Evolutionary conservation across 2,113 vertebrate species (phyloP), one percentile per base, ranked within the genome.

Genomic region (Eubucco bourcierii): DNA sequence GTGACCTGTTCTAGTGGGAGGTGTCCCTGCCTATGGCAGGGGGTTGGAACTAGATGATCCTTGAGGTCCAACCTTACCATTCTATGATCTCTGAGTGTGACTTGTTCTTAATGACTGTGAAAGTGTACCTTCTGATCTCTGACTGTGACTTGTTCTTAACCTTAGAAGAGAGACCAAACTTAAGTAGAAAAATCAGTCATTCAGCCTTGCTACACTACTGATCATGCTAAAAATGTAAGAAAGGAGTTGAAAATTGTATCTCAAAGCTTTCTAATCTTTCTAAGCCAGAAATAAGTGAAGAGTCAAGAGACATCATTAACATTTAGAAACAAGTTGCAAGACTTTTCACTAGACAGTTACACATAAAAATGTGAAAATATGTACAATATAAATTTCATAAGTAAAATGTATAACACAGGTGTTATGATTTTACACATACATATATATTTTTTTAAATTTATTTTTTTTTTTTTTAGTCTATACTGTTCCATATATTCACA

Each of bases 331-430:
- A 20, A 2, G 2, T 80, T 86, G 21, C 7, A 37, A 87, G 25
- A 13, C 18, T n/a, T 70, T 88, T 55, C 77, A 39, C 14, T 82
- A 53, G 47, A 66, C 33, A 64, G 19, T 63, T 71, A 76, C 6
- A 8, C 44, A 16, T 56, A 31, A 41, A 47, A 58, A 53, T 87
- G 12, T 25, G 31, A 78, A 71, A 65, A 46, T 28, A 15, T 15
- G 37, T 52, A 31, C 50, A 66, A 23, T 15, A 31, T 31, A 44
- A 5, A 33, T n/a, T 52, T 68, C 18, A 68, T 63, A 58, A 61
- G 39, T 46, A 10, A 3, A 8, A 2, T 1, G 1, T 41, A 20
- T n/a, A 58, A 61, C 0, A 0, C 15, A 50, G 25, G 9, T 56
- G 8, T 55, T 58, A 24, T 15, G 1, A 6, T 46, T 84, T 79